Evolutionary conservation across 1,140 invertebrate species (phyloP).

Genomic region (Lamellibrachia luymesi): DNA sequence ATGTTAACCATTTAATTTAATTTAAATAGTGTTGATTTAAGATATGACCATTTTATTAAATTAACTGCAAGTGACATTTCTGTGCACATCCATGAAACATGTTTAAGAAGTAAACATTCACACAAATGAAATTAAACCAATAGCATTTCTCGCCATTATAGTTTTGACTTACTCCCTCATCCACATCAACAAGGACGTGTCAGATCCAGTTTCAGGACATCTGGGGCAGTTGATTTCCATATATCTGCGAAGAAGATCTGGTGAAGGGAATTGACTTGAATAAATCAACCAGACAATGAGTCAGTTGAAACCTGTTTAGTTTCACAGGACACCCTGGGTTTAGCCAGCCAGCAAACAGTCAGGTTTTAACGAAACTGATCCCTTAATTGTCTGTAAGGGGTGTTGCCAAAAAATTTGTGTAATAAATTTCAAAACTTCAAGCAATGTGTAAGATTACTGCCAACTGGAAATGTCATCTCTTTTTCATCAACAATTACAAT

Average conservation of each 20-base stretch:
- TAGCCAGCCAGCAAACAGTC: not conserved
- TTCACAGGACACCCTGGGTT: not conserved
- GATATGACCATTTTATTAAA: no score
- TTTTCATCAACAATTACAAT: no score
- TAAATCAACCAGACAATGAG: not conserved
- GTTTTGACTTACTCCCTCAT: not conserved
- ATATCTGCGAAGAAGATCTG: not conserved
- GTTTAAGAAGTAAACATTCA: not conserved
- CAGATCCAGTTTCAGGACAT: not conserved
- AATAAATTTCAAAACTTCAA: no score
- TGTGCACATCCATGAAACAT: no score
- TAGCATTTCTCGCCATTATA: not conserved
- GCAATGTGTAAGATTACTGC: no score
- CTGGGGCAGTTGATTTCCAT: not conserved
- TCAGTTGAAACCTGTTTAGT: not conserved
- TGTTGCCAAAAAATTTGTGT: no score
- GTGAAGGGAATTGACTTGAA: not conserved
- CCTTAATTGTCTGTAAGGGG: not conserved
- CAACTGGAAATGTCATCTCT: no score
- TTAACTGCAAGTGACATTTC: no score
- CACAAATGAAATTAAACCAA: not conserved
- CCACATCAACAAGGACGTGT: not conserved
- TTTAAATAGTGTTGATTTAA: no score
- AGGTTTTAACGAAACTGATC: not conserved
- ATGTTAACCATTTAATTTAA: no score